phyloP scores from a whole-genome alignment of 2,888 invertebrate species.

The Hirtodrosophila cameraria region DNA sequence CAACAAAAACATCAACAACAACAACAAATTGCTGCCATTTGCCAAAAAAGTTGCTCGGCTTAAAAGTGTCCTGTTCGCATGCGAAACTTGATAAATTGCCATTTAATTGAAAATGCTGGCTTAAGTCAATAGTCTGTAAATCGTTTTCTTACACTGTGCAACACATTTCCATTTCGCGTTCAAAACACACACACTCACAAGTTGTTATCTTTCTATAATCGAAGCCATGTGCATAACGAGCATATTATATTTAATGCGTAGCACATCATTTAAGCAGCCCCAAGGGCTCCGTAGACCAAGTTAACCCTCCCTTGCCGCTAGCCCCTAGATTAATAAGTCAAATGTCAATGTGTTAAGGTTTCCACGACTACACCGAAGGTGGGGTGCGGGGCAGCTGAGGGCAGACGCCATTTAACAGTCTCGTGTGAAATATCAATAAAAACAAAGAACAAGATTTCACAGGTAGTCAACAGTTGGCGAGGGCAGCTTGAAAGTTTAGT shows the following conservation, averaged over 20 bases:
- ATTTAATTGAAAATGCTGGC: constrained; percentile 53
- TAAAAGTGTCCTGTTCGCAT: constrained; percentile 16
- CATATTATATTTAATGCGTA: constrained; percentile 57
- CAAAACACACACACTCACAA: no score
- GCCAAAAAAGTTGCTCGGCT: constrained; percentile 25
- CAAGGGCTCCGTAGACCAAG: neutral
- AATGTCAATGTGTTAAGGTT: constrained; percentile 64
- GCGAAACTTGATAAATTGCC: constrained; percentile 48
- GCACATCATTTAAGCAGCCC: constrained; percentile 50
- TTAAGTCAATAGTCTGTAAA: constrained; percentile 31
- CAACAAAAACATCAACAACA: constrained; percentile 5
- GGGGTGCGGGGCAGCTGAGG: neutral
- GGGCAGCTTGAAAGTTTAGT: constrained; percentile 12
- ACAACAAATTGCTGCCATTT: constrained; percentile 24
- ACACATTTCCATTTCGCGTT: constrained; percentile 13
- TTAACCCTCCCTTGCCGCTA: neutral
- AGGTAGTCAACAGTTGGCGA: constrained; percentile 60
- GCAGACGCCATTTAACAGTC: constrained; percentile 41
- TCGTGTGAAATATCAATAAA: constrained; percentile 63
- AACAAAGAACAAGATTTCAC: constrained; percentile 40
- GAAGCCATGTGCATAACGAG: constrained; percentile 56
- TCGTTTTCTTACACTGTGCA: neutral
- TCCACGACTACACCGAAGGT: constrained; percentile 24
- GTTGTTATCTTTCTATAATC: constrained; percentile 57
- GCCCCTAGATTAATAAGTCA: constrained; percentile 51